Percentiles rank a stretch among this genome's conserved stretches.
Evolutionary conservation across 2,797 vertebrate species (phyloP).

Genomic region (Mallotus villosus): DNA sequence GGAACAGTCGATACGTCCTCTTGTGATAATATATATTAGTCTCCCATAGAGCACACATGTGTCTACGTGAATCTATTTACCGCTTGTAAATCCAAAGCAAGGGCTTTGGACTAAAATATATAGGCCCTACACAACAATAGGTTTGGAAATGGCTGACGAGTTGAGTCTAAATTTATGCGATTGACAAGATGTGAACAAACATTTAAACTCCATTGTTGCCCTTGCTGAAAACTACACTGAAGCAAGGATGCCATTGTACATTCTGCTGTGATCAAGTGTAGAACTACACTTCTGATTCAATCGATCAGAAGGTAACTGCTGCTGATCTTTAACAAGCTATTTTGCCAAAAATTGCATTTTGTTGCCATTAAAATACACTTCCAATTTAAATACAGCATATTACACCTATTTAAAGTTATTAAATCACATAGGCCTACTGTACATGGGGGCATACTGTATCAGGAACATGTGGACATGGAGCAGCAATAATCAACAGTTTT

Average conservation of each 20-base stretch:
- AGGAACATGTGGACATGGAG: constrained; percentile 46
- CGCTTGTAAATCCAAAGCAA: constrained; percentile 71
- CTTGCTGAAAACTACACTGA: neutral
- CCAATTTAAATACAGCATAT: constrained; percentile 35
- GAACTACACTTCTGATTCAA: constrained; percentile 49
- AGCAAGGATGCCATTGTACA: constrained; percentile 25
- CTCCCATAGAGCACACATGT: constrained; percentile 66
- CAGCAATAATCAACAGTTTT: constrained; percentile 49
- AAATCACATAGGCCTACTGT: constrained; percentile 23
- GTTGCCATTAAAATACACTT: constrained; percentile 59
- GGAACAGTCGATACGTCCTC: constrained; percentile 79
- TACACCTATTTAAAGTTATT: constrained; percentile 68
- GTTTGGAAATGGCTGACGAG: constrained; percentile 44
- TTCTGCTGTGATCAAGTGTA: constrained; percentile 49
- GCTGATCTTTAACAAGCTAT: constrained; percentile 62
- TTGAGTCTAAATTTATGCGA: constrained; percentile 38
- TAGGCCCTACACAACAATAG: constrained; percentile 20
- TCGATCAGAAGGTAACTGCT: constrained; percentile 55
- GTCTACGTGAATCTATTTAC: constrained; percentile 74
- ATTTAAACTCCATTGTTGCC: too few relatives aligned
- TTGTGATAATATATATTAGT: constrained; percentile 78
- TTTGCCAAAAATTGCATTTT: constrained; percentile 58
- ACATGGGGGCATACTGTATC: constrained; percentile 49
- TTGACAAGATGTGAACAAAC: constrained; percentile 42
- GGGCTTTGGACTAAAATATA: too few relatives aligned